Base-by-base conservation (phyloP, 2,113 vertebrate genomes). In the Petromus typicus region DNA sequence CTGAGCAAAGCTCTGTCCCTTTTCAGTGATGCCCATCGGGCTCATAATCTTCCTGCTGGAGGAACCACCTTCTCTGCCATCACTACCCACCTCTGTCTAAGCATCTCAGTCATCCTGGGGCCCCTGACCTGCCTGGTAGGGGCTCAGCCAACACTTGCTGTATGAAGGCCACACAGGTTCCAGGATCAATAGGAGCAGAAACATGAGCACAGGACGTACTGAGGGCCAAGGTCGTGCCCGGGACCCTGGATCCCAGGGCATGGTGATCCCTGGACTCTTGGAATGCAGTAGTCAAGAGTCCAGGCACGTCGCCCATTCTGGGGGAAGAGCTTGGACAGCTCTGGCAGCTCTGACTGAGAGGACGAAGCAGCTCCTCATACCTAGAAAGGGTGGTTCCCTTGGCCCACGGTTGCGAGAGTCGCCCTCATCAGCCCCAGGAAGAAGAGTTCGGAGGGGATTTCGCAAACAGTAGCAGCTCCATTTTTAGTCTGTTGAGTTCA, bases 371-470 rank as follows among this genome's bases (percentile, higher is more conserved):
- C 11, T 2, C 40, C 93, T 92, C 92, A 96, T 83, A 32, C 17
- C 30, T 66, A 66, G 12, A 20, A 79, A 51, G 51, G 89, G 97
- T 96, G 89, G 91, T 95, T 93, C 92, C 2, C 2, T 94, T 86
- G 84, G 86, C 95, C 94, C 93, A 63, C 71, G 89, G 97, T 95
- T 82, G 93, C 54, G 48, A 76, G 86, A 97, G 96, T 95, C 97
- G 96, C 95, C 97, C 97, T 97, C 97, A 98, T 98, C 97, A 98
- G 97, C 93, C 80, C 90, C 87, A 23, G 51, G 94, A 96, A 76
- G n/a, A 94, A 37, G 2, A 11, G 86, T 71, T 91, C 69, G 95
- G 93, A 93, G 64, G 9, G 90, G 71, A 95, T 97, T 98, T 43
- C 94, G 96, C 97, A 87, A 89, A 94, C 73, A 94, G 98, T 94